Base-by-base conservation (phyloP, 2,888 invertebrate species). In the Scrobipalpa costella region DNA sequence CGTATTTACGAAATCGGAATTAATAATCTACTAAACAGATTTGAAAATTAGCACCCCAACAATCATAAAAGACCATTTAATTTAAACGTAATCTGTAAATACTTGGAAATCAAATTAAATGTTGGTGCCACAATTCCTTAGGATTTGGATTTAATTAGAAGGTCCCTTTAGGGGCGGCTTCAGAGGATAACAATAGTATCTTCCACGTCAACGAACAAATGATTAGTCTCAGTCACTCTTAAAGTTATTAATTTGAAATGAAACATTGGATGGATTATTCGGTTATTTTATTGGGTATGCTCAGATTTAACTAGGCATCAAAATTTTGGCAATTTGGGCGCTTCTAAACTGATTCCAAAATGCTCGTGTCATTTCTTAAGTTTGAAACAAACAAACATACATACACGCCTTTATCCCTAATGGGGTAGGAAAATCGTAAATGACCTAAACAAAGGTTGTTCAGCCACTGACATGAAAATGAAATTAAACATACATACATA, bases 241-340 rank as follows among this genome's bases (percentile, higher is more conserved):
- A 67, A 76, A 80, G 76, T 81, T 80, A 80, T 81, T 81, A 79
- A 80, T 81, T 81, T 72, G 72, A 75, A 76, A 74, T 74, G 74
- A 77, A 80, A 71, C 73, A 74, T 76, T 75, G 75, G 75, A 80
- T 79, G 78, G 80, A 81, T 80, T 34, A 57, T 55, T 49, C 17
- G 52, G 55, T 44, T 58, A 15, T 27, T 27, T 27, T 27, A 27
- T 49, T 49, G 49, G 47, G 21, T 15, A 60, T 34, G 60, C 27
- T 15, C 49, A 60, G 15, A 9, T 60, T 59, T 55, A 13, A 52
- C n/a, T 44, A 6, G 5, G 3, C 13, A 13, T 40, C 0, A 7
- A 38, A 38, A n/a, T n/a, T n/a, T 2, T 27, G 27, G 2, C 27
- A 5, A 27, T 27, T 27, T 2, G 27, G 27, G 27, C 27, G 27